Base-by-base conservation (phyloP, 1,140 invertebrate species). In the Drosophila bocki region DNA sequence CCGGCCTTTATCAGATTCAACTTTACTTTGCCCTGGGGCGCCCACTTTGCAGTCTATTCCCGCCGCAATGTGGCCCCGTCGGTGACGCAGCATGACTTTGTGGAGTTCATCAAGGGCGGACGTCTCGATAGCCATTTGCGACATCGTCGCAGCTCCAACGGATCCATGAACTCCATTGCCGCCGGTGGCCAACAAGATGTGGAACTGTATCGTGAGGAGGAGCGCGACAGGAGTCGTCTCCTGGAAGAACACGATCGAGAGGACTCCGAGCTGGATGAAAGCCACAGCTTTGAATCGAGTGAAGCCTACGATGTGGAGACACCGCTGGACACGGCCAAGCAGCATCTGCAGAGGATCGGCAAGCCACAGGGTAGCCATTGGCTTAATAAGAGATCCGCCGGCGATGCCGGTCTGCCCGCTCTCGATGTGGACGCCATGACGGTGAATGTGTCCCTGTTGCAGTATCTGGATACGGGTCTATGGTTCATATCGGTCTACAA, bases 401-500 rank as follows among this genome's bases (percentile, higher is more conserved):
- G 39, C 6, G 68, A 75, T 7, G 8, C 53, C 13, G 83, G 84
- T 2, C 93, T 93, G 37, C 91, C 92, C 0, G 82, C 91, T 0
- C 71, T 93, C n/a, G 93, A 94, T 60, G 93, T 94, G 71, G 95
- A 95, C 45, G 94, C 95, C 68, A 96, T 96, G 95, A 94, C 96
- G 92, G 96, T 97, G 26, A 97, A 97, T 92, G 96, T 97, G 13
- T 97, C 96, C 59, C 94, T 98, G 62, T 93, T 98, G 47, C 96
- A 98, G 91, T 98, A 97, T 93, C 93, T 99, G 70, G 97, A 99
- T 91, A 96, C 96, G 13, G 98, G 98, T 7, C 95, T 96, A 63
- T 99, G 98, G 98, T 99, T 98, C 94, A 94, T 99, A 37, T 97
- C 97, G 6, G 95, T 99, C 64, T 99, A 99, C 93, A 99, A 99